Percentiles rank a stretch among this genome's conserved stretches.
Conservation (phyloP, 2,797 vertebrate genomes). For the Gymnoscopelus braueri region DNA sequence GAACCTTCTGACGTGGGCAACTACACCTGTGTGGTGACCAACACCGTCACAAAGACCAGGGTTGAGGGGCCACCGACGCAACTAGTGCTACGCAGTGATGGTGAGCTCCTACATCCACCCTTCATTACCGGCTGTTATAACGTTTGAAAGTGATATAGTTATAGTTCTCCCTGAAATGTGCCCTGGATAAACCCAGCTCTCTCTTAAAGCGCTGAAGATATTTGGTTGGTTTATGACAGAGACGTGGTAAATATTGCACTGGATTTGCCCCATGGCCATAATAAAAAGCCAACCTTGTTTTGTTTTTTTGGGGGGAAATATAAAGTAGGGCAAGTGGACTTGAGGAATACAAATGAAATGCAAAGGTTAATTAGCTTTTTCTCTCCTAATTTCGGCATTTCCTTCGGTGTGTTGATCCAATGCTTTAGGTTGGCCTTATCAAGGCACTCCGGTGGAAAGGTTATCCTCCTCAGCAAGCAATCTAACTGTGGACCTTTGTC, state of each 20-base stretch:
- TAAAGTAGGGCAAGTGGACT: constrained; percentile 38
- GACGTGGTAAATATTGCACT: background rate
- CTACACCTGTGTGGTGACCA: constrained; percentile 97
- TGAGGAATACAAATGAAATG: constrained; percentile 59
- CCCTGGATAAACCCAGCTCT: background rate
- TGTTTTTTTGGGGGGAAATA: background rate
- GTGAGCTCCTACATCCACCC: constrained; percentile 76
- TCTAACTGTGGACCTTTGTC: constrained; percentile 62
- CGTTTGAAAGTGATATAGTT: background rate
- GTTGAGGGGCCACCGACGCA: constrained; percentile 94
- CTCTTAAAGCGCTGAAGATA: background rate
- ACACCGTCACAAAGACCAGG: constrained; percentile 88
- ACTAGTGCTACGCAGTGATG: constrained; percentile 92
- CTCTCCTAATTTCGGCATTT: constrained; percentile 68
- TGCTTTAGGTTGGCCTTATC: constrained; percentile 73
- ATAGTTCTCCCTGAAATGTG: constrained; percentile 2
- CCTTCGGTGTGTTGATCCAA: constrained; percentile 64
- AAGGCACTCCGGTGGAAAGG: constrained; percentile 73
- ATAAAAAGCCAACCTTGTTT: background rate
- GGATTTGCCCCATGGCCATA: background rate
- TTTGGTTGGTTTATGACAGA: too few relatives aligned
- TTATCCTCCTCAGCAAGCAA: constrained; percentile 68
- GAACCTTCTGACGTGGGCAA: constrained; percentile 95
- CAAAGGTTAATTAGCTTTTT: constrained; percentile 78
- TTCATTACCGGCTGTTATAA: background rate